Evolutionary conservation across 2,113 vertebrate species (phyloP).

Genomic region (Muntiacus reevesi): DNA sequence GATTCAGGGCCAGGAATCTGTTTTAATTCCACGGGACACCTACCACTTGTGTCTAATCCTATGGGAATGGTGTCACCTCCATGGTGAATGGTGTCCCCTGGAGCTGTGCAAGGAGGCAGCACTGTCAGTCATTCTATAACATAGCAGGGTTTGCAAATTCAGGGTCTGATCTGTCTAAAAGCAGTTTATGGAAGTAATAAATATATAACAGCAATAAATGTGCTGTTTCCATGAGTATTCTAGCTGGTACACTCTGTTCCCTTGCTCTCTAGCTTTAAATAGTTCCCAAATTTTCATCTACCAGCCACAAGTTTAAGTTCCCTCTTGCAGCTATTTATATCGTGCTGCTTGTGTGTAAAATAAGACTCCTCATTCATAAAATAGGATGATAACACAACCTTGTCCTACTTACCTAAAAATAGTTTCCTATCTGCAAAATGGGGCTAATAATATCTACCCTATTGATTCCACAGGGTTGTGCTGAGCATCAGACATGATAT

Average conservation of each 20-base stretch:
- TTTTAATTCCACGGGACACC: background rate
- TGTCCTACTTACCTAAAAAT: conserved; percentile 67
- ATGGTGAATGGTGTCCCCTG: background rate
- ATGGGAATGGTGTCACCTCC: background rate
- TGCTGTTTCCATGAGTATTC: background rate
- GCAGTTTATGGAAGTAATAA: background rate
- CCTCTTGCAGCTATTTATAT: conserved; percentile 36
- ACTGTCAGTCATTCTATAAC: background rate
- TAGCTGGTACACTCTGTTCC: background rate
- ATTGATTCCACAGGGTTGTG: conserved; percentile 37
- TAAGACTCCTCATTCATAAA: conserved; percentile 68
- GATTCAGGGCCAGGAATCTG: background rate
- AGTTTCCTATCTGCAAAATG: conserved; percentile 48
- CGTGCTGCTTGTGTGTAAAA: conserved; percentile 2
- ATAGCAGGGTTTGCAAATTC: background rate
- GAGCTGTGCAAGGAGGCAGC: background rate
- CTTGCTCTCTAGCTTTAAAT: background rate
- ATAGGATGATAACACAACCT: conserved; percentile 43
- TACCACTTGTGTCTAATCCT: background rate
- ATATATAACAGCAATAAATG: background rate
- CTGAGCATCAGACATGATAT: background rate
- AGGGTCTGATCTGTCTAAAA: background rate
- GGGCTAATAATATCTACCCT: conserved; percentile 45
- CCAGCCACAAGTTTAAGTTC: background rate
- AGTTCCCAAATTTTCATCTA: background rate